Evolutionary conservation across 2,797 vertebrate genomes (phyloP).

Genomic region (Momotus momota): DNA sequence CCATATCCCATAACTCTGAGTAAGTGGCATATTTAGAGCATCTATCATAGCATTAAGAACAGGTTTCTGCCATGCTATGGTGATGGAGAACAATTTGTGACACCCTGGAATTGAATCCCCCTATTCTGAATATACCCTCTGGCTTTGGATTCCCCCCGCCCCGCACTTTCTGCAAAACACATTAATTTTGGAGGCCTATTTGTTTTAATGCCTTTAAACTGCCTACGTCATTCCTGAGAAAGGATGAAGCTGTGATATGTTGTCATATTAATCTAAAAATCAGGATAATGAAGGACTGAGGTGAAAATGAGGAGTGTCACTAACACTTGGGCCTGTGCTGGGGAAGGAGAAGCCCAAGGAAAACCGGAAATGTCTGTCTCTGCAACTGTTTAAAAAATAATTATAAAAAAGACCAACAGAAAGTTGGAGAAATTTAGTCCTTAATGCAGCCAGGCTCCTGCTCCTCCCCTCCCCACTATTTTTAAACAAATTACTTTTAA

Average conservation of each 20-base stretch:
- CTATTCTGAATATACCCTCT: neutral
- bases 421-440: conserved; percentile 1
- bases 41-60: conserved; percentile 11
- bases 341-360: neutral
- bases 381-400: neutral
- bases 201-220: neutral
- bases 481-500: conserved; percentile 72
- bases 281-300: neutral
- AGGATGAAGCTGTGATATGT: neutral
- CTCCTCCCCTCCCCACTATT: neutral
- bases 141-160: neutral
- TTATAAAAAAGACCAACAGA: neutral
- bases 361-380: neutral
- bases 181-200: neutral
- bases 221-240: neutral
- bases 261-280: neutral
- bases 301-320: neutral
- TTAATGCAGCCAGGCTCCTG: neutral
- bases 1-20: conserved; percentile 8
- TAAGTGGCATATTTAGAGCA: neutral
- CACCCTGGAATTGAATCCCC: neutral
- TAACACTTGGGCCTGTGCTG: neutral
- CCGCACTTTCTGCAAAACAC: neutral
- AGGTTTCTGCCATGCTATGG: conserved; percentile 15
- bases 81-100: conserved; percentile 9